Evolutionary conservation across 2,888 invertebrate species (phyloP), one percentile per base, ranked within the genome.

Genomic region (Eupeodes latifasciatus): DNA sequence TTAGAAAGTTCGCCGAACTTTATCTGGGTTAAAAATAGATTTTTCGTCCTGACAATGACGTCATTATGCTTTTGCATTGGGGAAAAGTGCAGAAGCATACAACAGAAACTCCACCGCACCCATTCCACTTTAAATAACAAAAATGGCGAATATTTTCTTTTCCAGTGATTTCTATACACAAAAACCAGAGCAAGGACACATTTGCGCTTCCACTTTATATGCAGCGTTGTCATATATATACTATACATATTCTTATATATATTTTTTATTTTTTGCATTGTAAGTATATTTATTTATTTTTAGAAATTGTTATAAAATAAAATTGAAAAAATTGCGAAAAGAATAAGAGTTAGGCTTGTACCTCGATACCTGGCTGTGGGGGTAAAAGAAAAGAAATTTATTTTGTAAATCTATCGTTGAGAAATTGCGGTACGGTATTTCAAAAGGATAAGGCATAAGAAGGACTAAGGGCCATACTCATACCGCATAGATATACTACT

Each of bases 21-120:
- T 85, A 85, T 88, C 36, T 88, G 53, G 88, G 85, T 85, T 81
- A 81, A 85, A 88, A 78, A 74, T 85, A 81, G 88, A 88, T 74
- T 81, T 81, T 85, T 71, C 53, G 34, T 71, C 61, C 66, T 57
- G 40, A 67, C 77, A 77, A 85, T 85, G 88, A 88, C 88, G 88
- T 88, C 85, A 81, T 36, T 14, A 27, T 57, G 76, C 47, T 40
- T 66, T 57, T 47, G 27, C 12, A 55, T 53, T 27, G 9, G 36
- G 40, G 77, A n/a, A 57, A 36, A 77, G 72, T 75, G 85, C 77
- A 62, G 67, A 27, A 81, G n/a, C 51, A 62, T 40, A n/a, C 61
- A 11, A n/a, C 40, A 62, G 11, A 51, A 6, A 57, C 61, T n/a
- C 64, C 67, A 81, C 40, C 69, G 44, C 80, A 34, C 61, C 66